These are phyloP conservation scores for Ethmia dodecea DNA, from an alignment of 2,888 invertebrate species.

Conservation along the genomic window DNA sequence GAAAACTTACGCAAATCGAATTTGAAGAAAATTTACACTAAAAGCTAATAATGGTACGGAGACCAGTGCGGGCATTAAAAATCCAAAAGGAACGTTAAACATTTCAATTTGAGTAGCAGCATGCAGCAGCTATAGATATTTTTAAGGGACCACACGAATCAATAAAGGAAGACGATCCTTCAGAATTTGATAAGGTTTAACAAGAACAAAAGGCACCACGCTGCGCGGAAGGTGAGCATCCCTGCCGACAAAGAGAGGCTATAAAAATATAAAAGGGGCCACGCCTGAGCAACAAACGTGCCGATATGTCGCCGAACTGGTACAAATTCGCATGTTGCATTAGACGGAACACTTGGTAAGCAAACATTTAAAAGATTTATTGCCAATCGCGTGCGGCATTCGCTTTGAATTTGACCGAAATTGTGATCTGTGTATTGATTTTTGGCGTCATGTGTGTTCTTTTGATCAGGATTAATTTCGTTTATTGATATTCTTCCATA, in stretches of 20 bases:
- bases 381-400: slow-evolving; percentile 53
- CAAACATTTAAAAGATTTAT: slow-evolving; percentile 67
- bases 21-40: too few species aligned
- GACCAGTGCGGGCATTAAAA: too few species aligned
- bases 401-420: slow-evolving; percentile 32
- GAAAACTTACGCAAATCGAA: too few species aligned
- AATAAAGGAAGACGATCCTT: slow-evolving; percentile 13
- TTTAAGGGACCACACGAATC: neutral
- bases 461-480: too few species aligned
- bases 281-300: slow-evolving; percentile 50
- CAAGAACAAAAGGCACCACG: slow-evolving; percentile 37
- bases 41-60: too few species aligned
- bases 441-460: slow-evolving; percentile 8
- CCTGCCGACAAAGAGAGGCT: slow-evolving; percentile 47
- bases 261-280: slow-evolving; percentile 56
- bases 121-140: slow-evolving; percentile 3
- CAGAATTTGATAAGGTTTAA: slow-evolving; percentile 33
- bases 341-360: slow-evolving; percentile 60
- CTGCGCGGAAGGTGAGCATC: slow-evolving; percentile 45
- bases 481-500: too few species aligned
- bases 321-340: slow-evolving; percentile 51
- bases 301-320: slow-evolving; percentile 49
- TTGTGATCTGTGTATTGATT: slow-evolving; percentile 36
- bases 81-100: too few species aligned
- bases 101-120: too few species aligned